Evolutionary conservation across 2,888 invertebrate species (phyloP).

Genomic region (Alcis repandata): DNA sequence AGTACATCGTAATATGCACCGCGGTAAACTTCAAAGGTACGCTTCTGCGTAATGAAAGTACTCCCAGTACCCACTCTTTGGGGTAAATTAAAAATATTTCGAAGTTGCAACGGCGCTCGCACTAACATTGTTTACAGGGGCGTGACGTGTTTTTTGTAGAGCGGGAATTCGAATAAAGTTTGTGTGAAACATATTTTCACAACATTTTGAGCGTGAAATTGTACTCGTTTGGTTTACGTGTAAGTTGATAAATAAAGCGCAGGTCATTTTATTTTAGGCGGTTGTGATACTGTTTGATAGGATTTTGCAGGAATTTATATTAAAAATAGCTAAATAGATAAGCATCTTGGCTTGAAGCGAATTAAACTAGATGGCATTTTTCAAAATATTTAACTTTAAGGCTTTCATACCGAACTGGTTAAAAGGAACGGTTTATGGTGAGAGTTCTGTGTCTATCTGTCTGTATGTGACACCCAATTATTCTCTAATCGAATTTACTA

Average conservation of each 20-base stretch:
- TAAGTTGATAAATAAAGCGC: not conserved
- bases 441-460: too few relatives aligned
- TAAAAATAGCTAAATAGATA: too few relatives aligned
- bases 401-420: too few relatives aligned
- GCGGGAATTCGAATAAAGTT: not conserved
- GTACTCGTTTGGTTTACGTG: conserved; percentile 19
- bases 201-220: conserved; percentile 35
- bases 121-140: conserved; percentile 46
- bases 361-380: too few relatives aligned
- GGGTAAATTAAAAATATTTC: conserved; percentile 76
- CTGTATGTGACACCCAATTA: too few relatives aligned
- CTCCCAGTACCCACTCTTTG: conserved; percentile 49
- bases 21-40: conserved; percentile 68
- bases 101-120: conserved; percentile 58
- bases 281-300: not conserved
- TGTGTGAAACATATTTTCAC: conserved; percentile 27
- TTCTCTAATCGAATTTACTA: too few relatives aligned
- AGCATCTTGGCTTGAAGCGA: too few relatives aligned
- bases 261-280: not conserved
- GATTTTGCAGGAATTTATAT: too few relatives aligned
- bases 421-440: too few relatives aligned
- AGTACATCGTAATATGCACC: conserved; percentile 52
- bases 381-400: too few relatives aligned
- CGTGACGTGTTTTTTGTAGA: conserved; percentile 30
- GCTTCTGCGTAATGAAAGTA: conserved; percentile 66